These are phyloP conservation scores for Caenorhabditis japonica DNA, from an alignment of 2,888 invertebrate species.

Conservation along the genomic window DNA sequence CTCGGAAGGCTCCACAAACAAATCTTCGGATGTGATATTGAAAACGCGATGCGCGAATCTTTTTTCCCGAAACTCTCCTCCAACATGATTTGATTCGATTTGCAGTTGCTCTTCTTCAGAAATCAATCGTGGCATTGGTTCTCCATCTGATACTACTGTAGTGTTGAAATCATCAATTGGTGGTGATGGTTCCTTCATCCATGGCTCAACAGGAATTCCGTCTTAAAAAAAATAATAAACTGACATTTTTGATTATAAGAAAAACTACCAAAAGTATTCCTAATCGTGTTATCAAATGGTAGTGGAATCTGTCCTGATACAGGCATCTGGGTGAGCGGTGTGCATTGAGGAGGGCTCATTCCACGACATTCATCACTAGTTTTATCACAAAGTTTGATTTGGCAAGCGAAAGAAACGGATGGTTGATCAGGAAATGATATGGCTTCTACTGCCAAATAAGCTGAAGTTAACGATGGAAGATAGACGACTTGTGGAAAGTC, in stretches of 20 bases:
- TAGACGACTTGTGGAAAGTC: conserved; percentile 70
- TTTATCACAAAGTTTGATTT: conserved; percentile 73
- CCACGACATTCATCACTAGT: conserved; percentile 72
- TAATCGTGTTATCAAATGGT: conserved; percentile 35
- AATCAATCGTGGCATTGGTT: conserved; percentile 34
- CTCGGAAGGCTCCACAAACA: conserved; percentile 22
- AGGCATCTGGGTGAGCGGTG: conserved; percentile 28
- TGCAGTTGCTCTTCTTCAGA: conserved; percentile 35
- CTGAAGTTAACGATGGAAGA: conserved; percentile 64
- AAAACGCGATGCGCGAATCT: conserved; percentile 28
- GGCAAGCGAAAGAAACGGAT: conserved; percentile 72
- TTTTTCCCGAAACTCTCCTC: conserved; percentile 13
- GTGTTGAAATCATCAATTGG: conserved; percentile 14
- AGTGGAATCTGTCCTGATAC: conserved; percentile 25
- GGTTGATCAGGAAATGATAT: conserved; percentile 72
- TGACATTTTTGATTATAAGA: no score
- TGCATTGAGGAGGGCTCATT: conserved; percentile 58
- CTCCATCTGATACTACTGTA: not conserved
- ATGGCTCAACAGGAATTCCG: conserved; percentile 36
- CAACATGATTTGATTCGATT: conserved; percentile 45
- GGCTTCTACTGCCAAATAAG: conserved; percentile 71
- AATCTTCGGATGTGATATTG: conserved; percentile 32
- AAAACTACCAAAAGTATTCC: conserved; percentile 38
- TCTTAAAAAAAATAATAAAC: no score
- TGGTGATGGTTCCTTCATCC: conserved; percentile 52